phyloP scores from a whole-genome alignment of 2,888 invertebrate genomes.

The Epinotia nisella region DNA sequence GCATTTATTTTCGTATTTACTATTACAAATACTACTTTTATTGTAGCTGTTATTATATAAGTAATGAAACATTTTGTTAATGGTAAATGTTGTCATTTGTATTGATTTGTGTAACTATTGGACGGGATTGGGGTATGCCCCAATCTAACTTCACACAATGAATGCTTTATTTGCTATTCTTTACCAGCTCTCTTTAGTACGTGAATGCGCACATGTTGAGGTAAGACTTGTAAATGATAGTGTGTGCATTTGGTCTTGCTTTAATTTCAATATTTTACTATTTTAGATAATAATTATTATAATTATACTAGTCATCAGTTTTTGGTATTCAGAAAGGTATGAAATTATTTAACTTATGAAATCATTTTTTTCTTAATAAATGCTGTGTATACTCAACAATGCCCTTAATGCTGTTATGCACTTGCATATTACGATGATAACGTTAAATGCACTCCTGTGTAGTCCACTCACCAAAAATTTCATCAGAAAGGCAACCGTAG shows the following conservation, averaged over 20 bases:
- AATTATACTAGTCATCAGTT: slow-evolving; percentile 42
- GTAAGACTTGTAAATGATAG: slow-evolving; percentile 22
- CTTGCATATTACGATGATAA: no score
- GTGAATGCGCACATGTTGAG: slow-evolving; percentile 27
- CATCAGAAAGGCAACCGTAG: no score
- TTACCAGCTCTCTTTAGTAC: slow-evolving; percentile 11
- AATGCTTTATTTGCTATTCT: slow-evolving; percentile 15
- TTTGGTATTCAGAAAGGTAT: slow-evolving; percentile 28
- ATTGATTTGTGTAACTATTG: slow-evolving; percentile 13
- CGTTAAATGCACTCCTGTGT: background rate
- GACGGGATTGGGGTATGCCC: slow-evolving; percentile 1
- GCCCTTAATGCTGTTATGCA: no score
- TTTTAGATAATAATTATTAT: slow-evolving; percentile 15
- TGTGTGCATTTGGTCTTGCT: slow-evolving; percentile 35
- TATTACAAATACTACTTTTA: slow-evolving; percentile 25
- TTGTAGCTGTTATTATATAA: slow-evolving; percentile 5
- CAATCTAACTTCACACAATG: background rate
- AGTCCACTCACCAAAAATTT: background rate
- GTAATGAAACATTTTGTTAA: slow-evolving; percentile 12
- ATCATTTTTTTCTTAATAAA: background rate
- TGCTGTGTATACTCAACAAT: background rate
- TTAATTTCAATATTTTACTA: slow-evolving; percentile 31
- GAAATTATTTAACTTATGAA: slow-evolving; percentile 19
- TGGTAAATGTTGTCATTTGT: slow-evolving; percentile 9
- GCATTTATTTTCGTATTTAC: slow-evolving; percentile 45